phyloP scores from a whole-genome alignment of 2,113 vertebrate genomes.

The Xiphophorus hellerii region DNA sequence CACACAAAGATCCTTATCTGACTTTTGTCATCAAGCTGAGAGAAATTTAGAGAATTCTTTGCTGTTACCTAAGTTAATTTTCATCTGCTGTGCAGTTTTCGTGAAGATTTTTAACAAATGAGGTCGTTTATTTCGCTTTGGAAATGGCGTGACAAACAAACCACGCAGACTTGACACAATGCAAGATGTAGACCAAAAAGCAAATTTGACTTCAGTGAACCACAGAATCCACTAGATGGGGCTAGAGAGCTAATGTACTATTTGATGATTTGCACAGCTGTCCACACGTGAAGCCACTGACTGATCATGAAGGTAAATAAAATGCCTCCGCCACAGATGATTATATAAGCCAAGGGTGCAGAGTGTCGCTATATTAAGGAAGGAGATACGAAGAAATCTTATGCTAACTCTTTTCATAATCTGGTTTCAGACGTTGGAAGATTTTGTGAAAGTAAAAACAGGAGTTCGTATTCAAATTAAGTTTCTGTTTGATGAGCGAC shows the following conservation, averaged over 20 bases:
- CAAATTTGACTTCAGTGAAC: background rate
- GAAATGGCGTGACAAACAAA: background rate
- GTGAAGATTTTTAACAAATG: background rate
- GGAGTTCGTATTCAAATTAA: background rate
- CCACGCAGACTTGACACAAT: background rate
- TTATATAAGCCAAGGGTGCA: background rate
- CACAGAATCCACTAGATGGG: constrained; percentile 60
- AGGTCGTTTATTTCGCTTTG: background rate
- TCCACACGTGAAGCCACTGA: background rate
- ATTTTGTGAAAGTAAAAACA: background rate
- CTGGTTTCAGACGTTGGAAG: background rate
- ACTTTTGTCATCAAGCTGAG: background rate
- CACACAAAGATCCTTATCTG: constrained; percentile 17
- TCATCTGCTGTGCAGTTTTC: background rate
- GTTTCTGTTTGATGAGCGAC: background rate
- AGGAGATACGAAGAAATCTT: background rate
- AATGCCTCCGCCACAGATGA: background rate
- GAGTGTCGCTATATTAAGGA: background rate
- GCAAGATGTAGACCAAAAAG: background rate
- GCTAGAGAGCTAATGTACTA: background rate
- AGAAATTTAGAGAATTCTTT: background rate
- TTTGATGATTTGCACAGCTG: background rate
- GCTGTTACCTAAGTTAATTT: background rate
- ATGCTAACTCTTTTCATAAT: background rate
- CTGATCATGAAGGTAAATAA: background rate